Conservation (phyloP, 1,140 invertebrate species). For the Aphidius ervi region DNA sequence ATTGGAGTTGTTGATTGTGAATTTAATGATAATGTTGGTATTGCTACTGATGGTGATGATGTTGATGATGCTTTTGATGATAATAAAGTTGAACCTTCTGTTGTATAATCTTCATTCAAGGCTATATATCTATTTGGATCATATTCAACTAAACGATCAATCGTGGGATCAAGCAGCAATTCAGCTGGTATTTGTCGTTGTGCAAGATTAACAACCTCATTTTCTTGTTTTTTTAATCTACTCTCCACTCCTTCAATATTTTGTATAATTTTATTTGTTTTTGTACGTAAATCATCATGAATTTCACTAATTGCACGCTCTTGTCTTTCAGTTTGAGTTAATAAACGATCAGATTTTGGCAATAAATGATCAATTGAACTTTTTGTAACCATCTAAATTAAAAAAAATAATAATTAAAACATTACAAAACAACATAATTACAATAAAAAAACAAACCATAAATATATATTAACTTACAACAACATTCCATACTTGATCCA, state of each 20-base stretch:
- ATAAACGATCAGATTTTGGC: constrained; percentile 78
- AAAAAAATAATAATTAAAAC: constrained; percentile 2
- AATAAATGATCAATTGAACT: constrained; percentile 78
- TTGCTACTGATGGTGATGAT: constrained; percentile 34
- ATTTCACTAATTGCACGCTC: constrained; percentile 83
- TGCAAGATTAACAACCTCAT: constrained; percentile 68
- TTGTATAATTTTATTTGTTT: constrained; percentile 82
- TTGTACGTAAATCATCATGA: constrained; percentile 73
- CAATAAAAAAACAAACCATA: neutral
- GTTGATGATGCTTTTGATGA: constrained; percentile 38
- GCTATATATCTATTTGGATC: constrained; percentile 56
- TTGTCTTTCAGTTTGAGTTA: constrained; percentile 80
- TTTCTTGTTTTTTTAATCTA: constrained; percentile 75
- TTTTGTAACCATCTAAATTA: constrained; percentile 66
- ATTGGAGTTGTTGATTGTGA: constrained; percentile 34
- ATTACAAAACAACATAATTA: neutral
- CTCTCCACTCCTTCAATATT: constrained; percentile 82
- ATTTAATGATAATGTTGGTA: constrained; percentile 34
- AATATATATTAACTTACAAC: constrained; percentile 52
- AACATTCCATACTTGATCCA: constrained; percentile 86
- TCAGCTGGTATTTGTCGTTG: constrained; percentile 69
- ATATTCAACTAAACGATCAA: constrained; percentile 71
- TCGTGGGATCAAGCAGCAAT: constrained; percentile 70
- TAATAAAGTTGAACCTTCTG: constrained; percentile 29
- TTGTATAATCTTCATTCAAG: constrained; percentile 37